Evolutionary conservation across 2,888 invertebrate genomes (phyloP).

Genomic region (Branchipolynoe longqiensis): DNA sequence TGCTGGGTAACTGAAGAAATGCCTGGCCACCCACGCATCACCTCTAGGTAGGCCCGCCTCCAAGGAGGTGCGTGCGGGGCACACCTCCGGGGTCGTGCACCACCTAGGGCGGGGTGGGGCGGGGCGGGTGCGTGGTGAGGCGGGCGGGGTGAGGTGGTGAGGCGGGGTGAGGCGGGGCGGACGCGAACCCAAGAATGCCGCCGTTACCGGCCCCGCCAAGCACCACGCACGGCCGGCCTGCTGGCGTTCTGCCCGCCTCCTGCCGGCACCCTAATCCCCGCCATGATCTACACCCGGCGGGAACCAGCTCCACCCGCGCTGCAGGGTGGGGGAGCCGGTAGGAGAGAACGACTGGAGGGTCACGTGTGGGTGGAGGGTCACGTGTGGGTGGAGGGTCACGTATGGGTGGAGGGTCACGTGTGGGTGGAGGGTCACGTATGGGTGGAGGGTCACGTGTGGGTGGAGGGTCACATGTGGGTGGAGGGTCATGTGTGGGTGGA

Average conservation of each 20-base stretch:
- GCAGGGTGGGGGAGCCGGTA: not conserved
- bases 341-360: not conserved
- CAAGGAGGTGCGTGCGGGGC: no score
- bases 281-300: slow-evolving; percentile 47
- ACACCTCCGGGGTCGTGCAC: no score
- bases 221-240: slow-evolving; percentile 12
- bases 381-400: not conserved
- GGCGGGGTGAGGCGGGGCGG: not conserved
- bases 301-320: not conserved
- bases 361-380: not conserved
- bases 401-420: not conserved
- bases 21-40: no score
- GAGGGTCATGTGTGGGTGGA: no score
- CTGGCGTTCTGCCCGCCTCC: slow-evolving; percentile 14
- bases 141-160: not conserved
- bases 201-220: slow-evolving; percentile 38
- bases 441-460: not conserved
- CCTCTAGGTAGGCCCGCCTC: no score
- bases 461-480: no score
- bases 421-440: not conserved
- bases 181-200: slow-evolving; percentile 5
- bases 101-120: no score
- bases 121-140: not conserved
- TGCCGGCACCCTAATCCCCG: slow-evolving; percentile 35
- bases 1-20: no score